phyloP scores from a whole-genome alignment of 2,797 vertebrate genomes.

The Synanceia verrucosa region DNA sequence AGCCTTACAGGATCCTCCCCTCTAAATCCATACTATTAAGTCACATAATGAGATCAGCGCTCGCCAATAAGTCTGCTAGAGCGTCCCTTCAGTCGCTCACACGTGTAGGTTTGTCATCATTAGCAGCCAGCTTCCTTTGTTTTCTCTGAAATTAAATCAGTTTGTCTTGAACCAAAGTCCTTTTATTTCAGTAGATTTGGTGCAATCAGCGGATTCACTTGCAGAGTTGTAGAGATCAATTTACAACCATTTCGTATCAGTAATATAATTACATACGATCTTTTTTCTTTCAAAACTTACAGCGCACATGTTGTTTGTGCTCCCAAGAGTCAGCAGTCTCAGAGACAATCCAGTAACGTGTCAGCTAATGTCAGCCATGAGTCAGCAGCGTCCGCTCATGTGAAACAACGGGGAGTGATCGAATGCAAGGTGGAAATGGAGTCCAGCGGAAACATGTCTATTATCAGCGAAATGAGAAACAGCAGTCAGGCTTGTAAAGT shows the following conservation, averaged over 20 bases:
- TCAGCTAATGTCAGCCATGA: conserved; percentile 62
- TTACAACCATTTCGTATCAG: too few relatives aligned
- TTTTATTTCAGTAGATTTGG: too few relatives aligned
- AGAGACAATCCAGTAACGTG: conserved; percentile 18
- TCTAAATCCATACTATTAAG: conserved; percentile 55
- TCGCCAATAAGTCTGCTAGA: conserved; percentile 41
- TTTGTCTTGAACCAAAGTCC: neutral
- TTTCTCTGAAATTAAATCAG: neutral
- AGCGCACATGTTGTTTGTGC: neutral
- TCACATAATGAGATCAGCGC: conserved; percentile 49
- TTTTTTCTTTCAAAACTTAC: too few relatives aligned
- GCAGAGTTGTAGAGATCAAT: too few relatives aligned
- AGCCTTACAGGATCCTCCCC: conserved; percentile 2
- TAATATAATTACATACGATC: too few relatives aligned
- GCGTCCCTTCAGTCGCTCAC: conserved; percentile 3
- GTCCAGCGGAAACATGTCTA: neutral
- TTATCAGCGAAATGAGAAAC: neutral
- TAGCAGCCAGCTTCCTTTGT: neutral
- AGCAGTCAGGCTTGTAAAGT: neutral
- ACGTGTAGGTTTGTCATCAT: conserved; percentile 1
- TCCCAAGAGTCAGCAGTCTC: conserved; percentile 4
- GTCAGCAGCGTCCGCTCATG: conserved; percentile 22
- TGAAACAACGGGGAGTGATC: neutral
- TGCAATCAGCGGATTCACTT: too few relatives aligned
- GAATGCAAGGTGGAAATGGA: neutral